phyloP scores from a whole-genome alignment of 2,113 vertebrate genomes.

The Passer domesticus region DNA sequence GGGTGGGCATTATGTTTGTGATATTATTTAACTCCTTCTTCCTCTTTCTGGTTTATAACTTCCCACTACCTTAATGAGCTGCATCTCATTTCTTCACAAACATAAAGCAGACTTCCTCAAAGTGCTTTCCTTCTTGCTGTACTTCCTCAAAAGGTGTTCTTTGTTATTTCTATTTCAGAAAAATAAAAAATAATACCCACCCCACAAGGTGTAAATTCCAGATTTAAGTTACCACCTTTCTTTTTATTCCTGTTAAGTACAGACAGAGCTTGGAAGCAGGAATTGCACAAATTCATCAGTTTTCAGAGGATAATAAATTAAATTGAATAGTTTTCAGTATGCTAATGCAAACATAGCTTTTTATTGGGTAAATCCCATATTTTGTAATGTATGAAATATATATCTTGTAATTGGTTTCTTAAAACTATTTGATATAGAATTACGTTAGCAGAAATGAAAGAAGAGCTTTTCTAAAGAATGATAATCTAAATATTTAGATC shows the following conservation, averaged over 20 bases:
- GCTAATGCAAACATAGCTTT: background rate
- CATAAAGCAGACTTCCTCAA: slow-evolving; percentile 15
- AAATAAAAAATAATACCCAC: background rate
- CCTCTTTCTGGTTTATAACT: slow-evolving; percentile 11
- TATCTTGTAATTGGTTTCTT: background rate
- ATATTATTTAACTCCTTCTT: background rate
- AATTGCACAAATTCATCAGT: background rate
- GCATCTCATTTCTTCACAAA: background rate
- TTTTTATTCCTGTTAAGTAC: background rate
- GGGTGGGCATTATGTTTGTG: background rate
- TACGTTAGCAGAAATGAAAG: background rate
- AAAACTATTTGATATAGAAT: background rate
- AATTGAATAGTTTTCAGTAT: background rate
- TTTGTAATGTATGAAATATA: background rate
- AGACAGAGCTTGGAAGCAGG: background rate
- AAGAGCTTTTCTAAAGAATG: background rate
- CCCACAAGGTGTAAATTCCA: background rate
- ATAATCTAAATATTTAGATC: background rate
- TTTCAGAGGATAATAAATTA: background rate
- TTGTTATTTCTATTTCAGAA: background rate
- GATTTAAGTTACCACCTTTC: background rate
- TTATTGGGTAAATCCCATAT: background rate
- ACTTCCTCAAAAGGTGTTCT: background rate
- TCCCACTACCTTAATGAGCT: background rate
- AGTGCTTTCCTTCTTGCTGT: background rate